phyloP scores from a whole-genome alignment of 2,113 vertebrate genomes.

The Caloenas nicobarica region DNA sequence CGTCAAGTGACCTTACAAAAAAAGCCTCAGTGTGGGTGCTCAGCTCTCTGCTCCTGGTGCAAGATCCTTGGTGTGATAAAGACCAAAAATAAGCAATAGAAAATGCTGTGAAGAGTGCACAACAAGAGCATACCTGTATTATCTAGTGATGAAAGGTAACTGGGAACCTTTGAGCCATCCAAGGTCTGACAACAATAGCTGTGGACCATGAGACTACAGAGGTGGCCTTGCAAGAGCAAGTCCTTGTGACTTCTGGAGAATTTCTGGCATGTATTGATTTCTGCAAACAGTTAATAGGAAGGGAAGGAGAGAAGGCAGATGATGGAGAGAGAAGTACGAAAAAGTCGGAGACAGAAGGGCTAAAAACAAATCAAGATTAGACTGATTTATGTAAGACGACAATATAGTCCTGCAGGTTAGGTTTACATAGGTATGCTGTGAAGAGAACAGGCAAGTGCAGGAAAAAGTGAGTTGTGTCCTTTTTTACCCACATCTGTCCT shows the following conservation, averaged over 20 bases:
- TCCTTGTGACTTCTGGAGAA: background rate
- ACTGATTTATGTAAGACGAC: background rate
- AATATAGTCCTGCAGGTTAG: background rate
- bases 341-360: background rate
- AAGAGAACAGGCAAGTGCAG: background rate
- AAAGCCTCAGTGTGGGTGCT: background rate
- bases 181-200: background rate
- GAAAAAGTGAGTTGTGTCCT: background rate
- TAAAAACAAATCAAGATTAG: background rate
- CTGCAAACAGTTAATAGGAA: background rate
- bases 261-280: background rate
- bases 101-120: background rate
- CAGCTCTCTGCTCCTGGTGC: background rate
- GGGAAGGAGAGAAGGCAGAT: background rate
- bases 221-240: background rate
- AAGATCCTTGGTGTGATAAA: background rate
- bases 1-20: background rate
- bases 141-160: background rate
- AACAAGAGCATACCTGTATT: background rate
- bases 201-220: background rate
- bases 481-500: background rate
- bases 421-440: background rate
- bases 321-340: background rate
- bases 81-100: background rate
- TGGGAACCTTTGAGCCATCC: background rate